Base-by-base conservation (phyloP, 92 coral and sea anemone genomes). In the Desmophyllum pertusum region DNA sequence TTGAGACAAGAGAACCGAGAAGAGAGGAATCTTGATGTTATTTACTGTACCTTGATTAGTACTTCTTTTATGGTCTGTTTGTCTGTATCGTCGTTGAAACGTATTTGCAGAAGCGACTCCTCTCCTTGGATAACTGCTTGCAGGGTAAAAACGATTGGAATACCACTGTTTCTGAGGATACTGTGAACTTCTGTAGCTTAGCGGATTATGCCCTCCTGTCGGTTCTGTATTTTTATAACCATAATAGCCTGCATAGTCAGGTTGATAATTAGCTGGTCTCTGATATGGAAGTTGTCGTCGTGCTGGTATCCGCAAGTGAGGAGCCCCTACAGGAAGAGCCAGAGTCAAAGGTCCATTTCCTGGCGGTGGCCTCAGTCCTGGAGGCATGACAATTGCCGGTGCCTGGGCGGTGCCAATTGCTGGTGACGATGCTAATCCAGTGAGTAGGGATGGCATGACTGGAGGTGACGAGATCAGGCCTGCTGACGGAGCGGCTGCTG, bases 341-440 rank as follows among this genome's bases (percentile, higher is more conserved):
- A 59, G 57, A 53, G 27, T 43, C 7, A 41, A 5, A 31, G 68
- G 61, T 29, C 79, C 52, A 9, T 40, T 40, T n/a, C 9, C 70
- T 31, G 68, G 78, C 0, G 89, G 87, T 77, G 89, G 91, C 42
- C 30, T 79, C 15, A 73, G 39, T 39, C 91, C 94, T n/a, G 94
- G 94, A 25, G 91, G 86, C 78, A 84, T 70, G n/a, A 79, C 45
- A 42, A 87, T 51, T n/a, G 70, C 86, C n/a, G 90, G 90, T 23
- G 84, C 41, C 66, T 68, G 39, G 18, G 69, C 83, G 68, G n/a
- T n/a, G n/a, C n/a, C n/a, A n/a, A 63, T 75, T 75, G 75, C 52
- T 29, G 89, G 87, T 8, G 76, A 77, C 37, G 87, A 27, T 19
- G 80, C 67, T 9, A 61, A 25, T 11, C 40, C 84, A 6, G 79